Percentiles rank a stretch among this genome's conserved stretches.
These are phyloP conservation scores for Lagocephalus sceleratus DNA, from an alignment of 2,797 vertebrate genomes.

Conservation along the genomic window DNA sequence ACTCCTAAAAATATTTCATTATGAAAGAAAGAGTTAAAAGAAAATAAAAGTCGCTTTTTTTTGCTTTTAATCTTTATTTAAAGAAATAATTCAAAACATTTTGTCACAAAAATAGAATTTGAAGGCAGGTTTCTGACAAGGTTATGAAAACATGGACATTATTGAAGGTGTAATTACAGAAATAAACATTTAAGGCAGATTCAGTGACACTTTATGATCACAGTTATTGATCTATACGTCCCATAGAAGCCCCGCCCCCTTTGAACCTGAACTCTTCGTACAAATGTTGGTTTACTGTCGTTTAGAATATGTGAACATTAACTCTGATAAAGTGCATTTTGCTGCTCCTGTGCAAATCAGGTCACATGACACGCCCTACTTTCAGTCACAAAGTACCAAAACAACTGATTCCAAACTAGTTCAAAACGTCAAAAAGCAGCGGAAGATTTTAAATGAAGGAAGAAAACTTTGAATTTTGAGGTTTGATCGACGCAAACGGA, in stretches of 20 bases:
- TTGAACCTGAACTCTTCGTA: neutral
- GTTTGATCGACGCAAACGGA: neutral
- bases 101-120: constrained; percentile 15
- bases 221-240: neutral
- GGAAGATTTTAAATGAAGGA: too few relatives aligned
- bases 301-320: too few relatives aligned
- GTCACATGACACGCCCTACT: too few relatives aligned
- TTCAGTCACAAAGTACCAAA: too few relatives aligned
- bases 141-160: neutral
- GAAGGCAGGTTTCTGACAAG: neutral
- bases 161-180: neutral
- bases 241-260: neutral
- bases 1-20: neutral
- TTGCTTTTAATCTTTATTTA: constrained; percentile 22
- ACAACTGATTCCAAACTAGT: too few relatives aligned
- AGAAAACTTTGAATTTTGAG: neutral
- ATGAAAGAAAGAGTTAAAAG: neutral
- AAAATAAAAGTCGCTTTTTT: neutral
- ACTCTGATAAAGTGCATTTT: neutral
- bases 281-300: neutral
- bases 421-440: too few relatives aligned
- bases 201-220: neutral
- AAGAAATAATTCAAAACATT: neutral
- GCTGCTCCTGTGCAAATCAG: neutral
- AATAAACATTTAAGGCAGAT: neutral